These are phyloP conservation scores for Strigops habroptila DNA, from an alignment of 2,113 vertebrate genomes.

Conservation along the genomic window DNA sequence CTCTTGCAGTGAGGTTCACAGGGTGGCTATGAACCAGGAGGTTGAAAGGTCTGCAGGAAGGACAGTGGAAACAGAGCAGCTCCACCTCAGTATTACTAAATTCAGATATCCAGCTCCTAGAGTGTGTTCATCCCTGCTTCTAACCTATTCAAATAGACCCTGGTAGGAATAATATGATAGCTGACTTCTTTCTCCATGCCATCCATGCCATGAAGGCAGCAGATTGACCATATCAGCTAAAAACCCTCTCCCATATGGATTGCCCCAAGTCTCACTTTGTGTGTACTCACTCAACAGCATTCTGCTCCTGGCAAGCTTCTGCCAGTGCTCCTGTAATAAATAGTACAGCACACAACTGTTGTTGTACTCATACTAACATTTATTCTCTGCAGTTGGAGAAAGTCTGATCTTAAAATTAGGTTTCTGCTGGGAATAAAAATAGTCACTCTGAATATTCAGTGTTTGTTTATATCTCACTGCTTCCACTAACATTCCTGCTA, in stretches of 20 bases:
- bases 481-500: conserved; percentile 32
- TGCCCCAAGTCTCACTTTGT: not conserved
- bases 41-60: not conserved
- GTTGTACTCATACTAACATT: not conserved
- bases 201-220: not conserved
- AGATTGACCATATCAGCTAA: not conserved
- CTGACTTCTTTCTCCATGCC: not conserved
- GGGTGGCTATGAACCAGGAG: not conserved
- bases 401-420: conserved; percentile 35
- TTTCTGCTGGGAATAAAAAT: conserved; percentile 49
- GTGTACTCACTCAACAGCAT: not conserved
- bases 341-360: not conserved
- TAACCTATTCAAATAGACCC: not conserved
- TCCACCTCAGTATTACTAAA: not conserved
- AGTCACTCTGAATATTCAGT: conserved; percentile 50
- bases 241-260: not conserved
- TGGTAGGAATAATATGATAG: not conserved
- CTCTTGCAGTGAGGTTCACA: not conserved
- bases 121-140: not conserved
- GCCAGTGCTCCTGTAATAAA: not conserved
- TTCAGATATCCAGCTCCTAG: not conserved
- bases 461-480: conserved; percentile 43
- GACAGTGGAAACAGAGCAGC: not conserved
- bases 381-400: not conserved
- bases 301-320: not conserved